Conservation (phyloP, 2,888 invertebrate genomes). For the Diplazon laetatorius region DNA sequence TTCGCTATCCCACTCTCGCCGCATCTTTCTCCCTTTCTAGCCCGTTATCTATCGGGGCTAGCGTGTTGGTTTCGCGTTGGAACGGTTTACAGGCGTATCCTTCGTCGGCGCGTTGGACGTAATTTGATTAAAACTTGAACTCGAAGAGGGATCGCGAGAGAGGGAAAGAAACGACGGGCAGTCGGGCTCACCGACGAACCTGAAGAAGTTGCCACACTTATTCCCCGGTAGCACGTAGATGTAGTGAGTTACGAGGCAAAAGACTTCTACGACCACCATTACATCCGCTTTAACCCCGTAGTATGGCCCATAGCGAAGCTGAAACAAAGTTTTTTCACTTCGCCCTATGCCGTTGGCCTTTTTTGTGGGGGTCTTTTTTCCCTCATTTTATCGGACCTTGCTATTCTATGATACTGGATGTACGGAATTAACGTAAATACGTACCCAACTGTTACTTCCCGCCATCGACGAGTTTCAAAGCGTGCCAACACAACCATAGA, state of each 20-base stretch:
- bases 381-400: not conserved
- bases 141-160: slow-evolving; percentile 35
- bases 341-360: slow-evolving; percentile 33
- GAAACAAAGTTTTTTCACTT: slow-evolving; percentile 60
- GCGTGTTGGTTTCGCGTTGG: slow-evolving; percentile 67
- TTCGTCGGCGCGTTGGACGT: slow-evolving; percentile 69
- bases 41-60: slow-evolving; percentile 29
- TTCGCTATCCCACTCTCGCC: slow-evolving; percentile 18
- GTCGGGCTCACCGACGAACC: slow-evolving; percentile 32
- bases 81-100: slow-evolving; percentile 69
- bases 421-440: slow-evolving; percentile 50
- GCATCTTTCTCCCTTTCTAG: slow-evolving; percentile 19
- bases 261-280: slow-evolving; percentile 36
- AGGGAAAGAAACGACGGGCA: slow-evolving; percentile 27
- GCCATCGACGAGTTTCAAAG: slow-evolving; percentile 20
- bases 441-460: slow-evolving; percentile 29
- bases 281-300: slow-evolving; percentile 6
- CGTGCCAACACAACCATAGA: slow-evolving; percentile 2
- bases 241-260: slow-evolving; percentile 46
- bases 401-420: slow-evolving; percentile 37
- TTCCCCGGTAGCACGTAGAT: slow-evolving; percentile 34
- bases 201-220: slow-evolving; percentile 47
- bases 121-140: slow-evolving; percentile 76
- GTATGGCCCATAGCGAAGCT: not conserved
- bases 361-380: slow-evolving; percentile 14